Evolutionary conservation across 1,140 invertebrate genomes (phyloP).

Genomic region (Bombus huntii): DNA sequence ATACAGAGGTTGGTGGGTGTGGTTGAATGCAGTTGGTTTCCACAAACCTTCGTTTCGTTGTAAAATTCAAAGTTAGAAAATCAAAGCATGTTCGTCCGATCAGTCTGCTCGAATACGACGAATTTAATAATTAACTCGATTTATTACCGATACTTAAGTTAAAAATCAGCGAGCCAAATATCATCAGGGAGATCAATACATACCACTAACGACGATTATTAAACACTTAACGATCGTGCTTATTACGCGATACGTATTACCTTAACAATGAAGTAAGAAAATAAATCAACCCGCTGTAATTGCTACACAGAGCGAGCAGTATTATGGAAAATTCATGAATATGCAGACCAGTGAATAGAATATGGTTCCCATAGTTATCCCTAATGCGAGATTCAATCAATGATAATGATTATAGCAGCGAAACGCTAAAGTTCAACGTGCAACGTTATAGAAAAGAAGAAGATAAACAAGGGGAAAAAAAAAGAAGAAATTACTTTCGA

Average conservation of each 20-base stretch:
- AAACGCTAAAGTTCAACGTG: neutral
- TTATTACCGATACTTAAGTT: neutral
- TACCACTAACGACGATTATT: conserved; percentile 17
- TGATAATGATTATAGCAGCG: conserved; percentile 13
- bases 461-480: neutral
- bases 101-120: too few relatives aligned
- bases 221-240: conserved; percentile 15
- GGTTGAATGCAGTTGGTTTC: too few relatives aligned
- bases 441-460: neutral
- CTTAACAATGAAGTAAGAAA: conserved; percentile 28
- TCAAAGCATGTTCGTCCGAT: too few relatives aligned
- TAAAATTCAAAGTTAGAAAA: too few relatives aligned
- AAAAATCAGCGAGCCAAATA: neutral
- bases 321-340: conserved; percentile 12
- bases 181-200: neutral
- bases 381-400: conserved; percentile 10
- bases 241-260: conserved; percentile 18
- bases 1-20: too few relatives aligned
- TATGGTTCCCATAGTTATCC: conserved; percentile 23
- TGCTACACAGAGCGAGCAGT: neutral
- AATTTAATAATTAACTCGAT: too few relatives aligned
- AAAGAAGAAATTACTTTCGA: neutral
- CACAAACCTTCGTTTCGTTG: too few relatives aligned
- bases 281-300: conserved; percentile 28
- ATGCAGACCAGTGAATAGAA: neutral